Evolutionary conservation across 2,888 invertebrate genomes (phyloP).

Genomic region (Heterodera filipjevi): DNA sequence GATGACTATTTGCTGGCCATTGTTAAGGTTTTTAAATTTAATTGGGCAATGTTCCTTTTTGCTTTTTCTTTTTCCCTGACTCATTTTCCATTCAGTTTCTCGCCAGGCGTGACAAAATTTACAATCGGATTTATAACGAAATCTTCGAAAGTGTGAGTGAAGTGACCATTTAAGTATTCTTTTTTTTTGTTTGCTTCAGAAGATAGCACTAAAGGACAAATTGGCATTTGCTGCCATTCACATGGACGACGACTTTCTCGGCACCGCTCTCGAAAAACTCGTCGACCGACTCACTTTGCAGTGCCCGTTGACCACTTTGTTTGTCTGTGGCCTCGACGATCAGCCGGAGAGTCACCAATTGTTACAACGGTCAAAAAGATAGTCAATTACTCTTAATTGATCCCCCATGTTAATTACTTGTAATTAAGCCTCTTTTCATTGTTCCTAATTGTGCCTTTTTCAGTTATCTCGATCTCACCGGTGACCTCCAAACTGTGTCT

Average conservation of each 20-base stretch:
- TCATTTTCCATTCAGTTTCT: constrained; percentile 29
- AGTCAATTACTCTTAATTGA: neutral
- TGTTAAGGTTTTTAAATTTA: constrained; percentile 21
- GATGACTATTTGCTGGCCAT: constrained; percentile 26
- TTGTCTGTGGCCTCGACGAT: constrained; percentile 42
- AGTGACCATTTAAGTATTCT: neutral
- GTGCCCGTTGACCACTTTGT: constrained; percentile 33
- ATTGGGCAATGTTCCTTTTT: neutral
- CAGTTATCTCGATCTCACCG: constrained; percentile 38
- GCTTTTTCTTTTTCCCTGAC: neutral
- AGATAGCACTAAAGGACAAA: constrained; percentile 36
- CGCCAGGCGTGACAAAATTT: constrained; percentile 33
- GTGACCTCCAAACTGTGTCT: constrained; percentile 39
- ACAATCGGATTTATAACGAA: constrained; percentile 33
- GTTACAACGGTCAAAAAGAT: constrained; percentile 28
- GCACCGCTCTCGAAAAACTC: constrained; percentile 31
- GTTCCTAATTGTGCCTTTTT: too few relatives aligned
- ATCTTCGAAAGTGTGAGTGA: constrained; percentile 31
- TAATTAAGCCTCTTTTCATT: too few relatives aligned
- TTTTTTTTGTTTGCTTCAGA: constrained; percentile 21
- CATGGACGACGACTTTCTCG: constrained; percentile 42
- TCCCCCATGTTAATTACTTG: too few relatives aligned
- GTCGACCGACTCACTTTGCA: constrained; percentile 19
- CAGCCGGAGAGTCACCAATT: constrained; percentile 32
- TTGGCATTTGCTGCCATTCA: constrained; percentile 43